Conservation (phyloP, 2,888 invertebrate genomes). For the Cheilosia vernalis region DNA sequence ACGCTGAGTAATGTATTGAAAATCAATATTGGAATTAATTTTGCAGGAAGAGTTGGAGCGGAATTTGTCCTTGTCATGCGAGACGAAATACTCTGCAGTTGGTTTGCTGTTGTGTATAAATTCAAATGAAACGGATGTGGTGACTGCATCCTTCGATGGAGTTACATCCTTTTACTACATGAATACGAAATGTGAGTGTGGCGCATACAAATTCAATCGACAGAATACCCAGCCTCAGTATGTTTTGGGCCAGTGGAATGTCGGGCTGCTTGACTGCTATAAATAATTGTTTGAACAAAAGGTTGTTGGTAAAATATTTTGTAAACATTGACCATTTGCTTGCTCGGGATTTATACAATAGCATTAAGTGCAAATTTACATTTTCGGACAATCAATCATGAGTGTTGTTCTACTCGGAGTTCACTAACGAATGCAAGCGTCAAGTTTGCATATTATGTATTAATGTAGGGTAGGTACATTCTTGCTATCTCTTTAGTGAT, state of each 20-base stretch:
- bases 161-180: slow-evolving; percentile 70
- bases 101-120: slow-evolving; percentile 71
- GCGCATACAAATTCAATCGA: slow-evolving; percentile 66
- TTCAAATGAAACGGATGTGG: slow-evolving; percentile 75
- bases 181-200: slow-evolving; percentile 69
- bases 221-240: slow-evolving; percentile 59
- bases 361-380: slow-evolving; percentile 73
- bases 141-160: slow-evolving; percentile 75
- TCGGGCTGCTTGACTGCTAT: slow-evolving; percentile 65
- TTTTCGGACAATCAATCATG: slow-evolving; percentile 74
- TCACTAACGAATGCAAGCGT: slow-evolving; percentile 63
- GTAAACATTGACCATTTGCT: slow-evolving; percentile 74
- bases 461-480: slow-evolving; percentile 19
- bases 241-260: slow-evolving; percentile 65
- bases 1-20: slow-evolving; percentile 75
- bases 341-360: slow-evolving; percentile 72
- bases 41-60: slow-evolving; percentile 72
- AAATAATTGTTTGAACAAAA: slow-evolving; percentile 75
- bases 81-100: slow-evolving; percentile 73
- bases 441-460: slow-evolving; percentile 59
- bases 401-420: slow-evolving; percentile 57
- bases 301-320: slow-evolving; percentile 74
- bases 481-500: slow-evolving; percentile 28
- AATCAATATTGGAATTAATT: slow-evolving; percentile 75
- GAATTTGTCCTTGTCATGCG: slow-evolving; percentile 74